Percentiles rank a stretch among this genome's conserved stretches.
phyloP scores from a whole-genome alignment of 2,797 vertebrate genomes.

The Steatocranus sp. region DNA sequence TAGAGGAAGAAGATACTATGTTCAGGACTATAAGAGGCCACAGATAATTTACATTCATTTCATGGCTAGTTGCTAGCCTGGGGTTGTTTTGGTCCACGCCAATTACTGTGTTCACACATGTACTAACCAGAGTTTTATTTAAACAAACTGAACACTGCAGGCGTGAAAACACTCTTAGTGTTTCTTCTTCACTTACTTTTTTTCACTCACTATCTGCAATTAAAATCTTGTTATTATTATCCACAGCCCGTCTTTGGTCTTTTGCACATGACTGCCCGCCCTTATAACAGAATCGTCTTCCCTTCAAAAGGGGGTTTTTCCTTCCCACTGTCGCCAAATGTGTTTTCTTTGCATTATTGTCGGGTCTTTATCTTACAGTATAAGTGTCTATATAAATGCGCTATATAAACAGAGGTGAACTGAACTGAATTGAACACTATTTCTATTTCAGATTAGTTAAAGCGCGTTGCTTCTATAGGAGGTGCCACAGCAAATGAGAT shows the following conservation, averaged over 20 bases:
- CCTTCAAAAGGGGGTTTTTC: background rate
- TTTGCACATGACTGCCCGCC: background rate
- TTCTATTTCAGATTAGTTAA: background rate
- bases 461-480: background rate
- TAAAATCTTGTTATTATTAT: background rate
- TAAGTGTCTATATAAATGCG: background rate
- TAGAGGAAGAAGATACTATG: background rate
- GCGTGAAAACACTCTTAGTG: background rate
- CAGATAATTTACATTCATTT: background rate
- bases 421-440: background rate
- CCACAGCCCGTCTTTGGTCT: background rate
- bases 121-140: background rate
- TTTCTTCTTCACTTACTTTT: background rate
- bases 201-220: background rate
- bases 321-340: background rate
- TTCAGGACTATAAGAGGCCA: background rate
- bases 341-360: background rate
- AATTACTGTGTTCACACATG: background rate
- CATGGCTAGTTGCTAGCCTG: background rate
- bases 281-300: background rate
- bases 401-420: background rate
- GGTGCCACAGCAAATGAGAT: background rate
- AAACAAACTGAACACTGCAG: background rate
- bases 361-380: background rate
- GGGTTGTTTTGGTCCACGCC: background rate